These are phyloP conservation scores for Pocillopora grandis DNA, from an alignment of 92 coral and sea anemone species.

Conservation along the genomic window DNA sequence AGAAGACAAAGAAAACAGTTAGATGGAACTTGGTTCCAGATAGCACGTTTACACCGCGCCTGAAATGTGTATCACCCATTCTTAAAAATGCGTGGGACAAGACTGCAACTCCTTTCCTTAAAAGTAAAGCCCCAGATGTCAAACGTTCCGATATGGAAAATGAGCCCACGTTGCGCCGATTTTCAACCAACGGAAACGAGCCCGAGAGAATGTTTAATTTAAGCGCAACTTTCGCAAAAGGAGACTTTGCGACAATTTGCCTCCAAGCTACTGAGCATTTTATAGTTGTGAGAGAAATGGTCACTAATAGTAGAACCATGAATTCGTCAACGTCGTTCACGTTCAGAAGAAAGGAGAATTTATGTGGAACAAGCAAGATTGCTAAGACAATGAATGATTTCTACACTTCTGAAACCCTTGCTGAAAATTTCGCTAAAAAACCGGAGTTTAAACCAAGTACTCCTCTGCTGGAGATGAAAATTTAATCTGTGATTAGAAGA, in stretches of 20 bases:
- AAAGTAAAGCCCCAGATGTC: neutral
- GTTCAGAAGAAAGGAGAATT: conserved; percentile 68
- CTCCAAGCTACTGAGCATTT: conserved; percentile 76
- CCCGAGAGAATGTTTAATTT: neutral
- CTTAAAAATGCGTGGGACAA: conserved; percentile 39
- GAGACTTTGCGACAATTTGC: conserved; percentile 71
- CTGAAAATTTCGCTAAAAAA: conserved; percentile 28
- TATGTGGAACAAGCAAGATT: conserved; percentile 42
- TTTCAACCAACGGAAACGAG: neutral
- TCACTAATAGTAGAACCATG: conserved; percentile 80
- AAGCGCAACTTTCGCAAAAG: neutral
- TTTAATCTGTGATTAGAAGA: neutral
- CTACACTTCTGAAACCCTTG: conserved; percentile 65
- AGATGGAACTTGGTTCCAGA: conserved; percentile 54
- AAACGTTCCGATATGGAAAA: neutral
- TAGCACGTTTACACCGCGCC: conserved; percentile 66
- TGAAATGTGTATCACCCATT: conserved; percentile 61
- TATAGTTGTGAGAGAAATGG: conserved; percentile 77
- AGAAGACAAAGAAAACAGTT: conserved; percentile 59
- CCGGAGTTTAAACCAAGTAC: conserved; percentile 16
- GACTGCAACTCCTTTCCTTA: neutral
- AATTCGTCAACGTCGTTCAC: conserved; percentile 76
- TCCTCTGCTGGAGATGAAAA: conserved; percentile 4
- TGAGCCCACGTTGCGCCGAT: neutral
- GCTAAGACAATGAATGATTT: conserved; percentile 58